These are phyloP conservation scores for Danio aesculapii DNA, from an alignment of 2,797 vertebrate species.

Conservation along the genomic window DNA sequence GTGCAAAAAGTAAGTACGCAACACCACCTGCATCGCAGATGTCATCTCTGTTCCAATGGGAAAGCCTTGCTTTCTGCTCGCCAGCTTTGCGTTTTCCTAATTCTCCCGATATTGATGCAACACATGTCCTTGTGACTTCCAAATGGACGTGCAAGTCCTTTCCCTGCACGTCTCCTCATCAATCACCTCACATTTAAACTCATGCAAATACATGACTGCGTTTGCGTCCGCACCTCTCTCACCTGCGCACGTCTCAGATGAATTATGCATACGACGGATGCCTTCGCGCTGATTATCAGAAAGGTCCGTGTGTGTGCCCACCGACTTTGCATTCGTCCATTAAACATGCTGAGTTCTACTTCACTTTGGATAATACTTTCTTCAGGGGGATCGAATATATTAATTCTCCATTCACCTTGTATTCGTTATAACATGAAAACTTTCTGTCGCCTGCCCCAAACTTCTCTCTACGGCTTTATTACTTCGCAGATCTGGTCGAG, in stretches of 20 bases:
- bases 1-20: background rate
- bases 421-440: constrained; percentile 1
- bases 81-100: constrained; percentile 36
- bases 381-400: constrained; percentile 52
- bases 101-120: constrained; percentile 73
- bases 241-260: constrained; percentile 66
- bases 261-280: constrained; percentile 73
- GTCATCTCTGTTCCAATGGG: constrained; percentile 15
- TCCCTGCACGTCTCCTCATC: constrained; percentile 75
- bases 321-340: constrained; percentile 43
- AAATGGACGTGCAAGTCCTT: constrained; percentile 72
- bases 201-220: constrained; percentile 70
- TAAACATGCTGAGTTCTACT: constrained; percentile 45
- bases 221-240: constrained; percentile 68
- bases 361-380: constrained; percentile 58
- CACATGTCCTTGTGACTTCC: constrained; percentile 73
- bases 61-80: constrained; percentile 36
- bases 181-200: constrained; percentile 75
- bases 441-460: background rate
- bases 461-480: constrained; percentile 18
- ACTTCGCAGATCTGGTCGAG: constrained; percentile 91
- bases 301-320: constrained; percentile 20
- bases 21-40: constrained; percentile 49
- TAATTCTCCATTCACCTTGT: constrained; percentile 13
- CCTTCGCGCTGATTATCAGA: constrained; percentile 53